Base-by-base conservation (phyloP, 2,888 invertebrate genomes). In the Carpatolechia fugitivella region DNA sequence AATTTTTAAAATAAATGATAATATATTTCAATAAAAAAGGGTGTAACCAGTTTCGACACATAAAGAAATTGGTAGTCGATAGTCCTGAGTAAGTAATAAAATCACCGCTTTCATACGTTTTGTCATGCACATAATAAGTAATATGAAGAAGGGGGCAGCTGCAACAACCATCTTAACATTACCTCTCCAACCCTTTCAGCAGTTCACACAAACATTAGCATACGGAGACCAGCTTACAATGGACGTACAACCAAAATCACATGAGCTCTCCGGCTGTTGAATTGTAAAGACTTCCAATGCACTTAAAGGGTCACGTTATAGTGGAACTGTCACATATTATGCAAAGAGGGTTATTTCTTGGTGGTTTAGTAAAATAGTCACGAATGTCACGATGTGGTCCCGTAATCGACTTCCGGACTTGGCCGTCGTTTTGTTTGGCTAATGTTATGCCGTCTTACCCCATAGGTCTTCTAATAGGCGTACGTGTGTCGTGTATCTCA, bases 331-430 rank as follows among this genome's bases (percentile, higher is more conserved):
- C 20, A 40, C 51, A n/a, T 50, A 56, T 60, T 65, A 65, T 63
- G 60, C 60, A 65, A 66, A 62, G 56, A 41, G 60, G 58, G 55
- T 52, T 51, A 56, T 58, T 62, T 58, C 62, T 58, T 55, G 49
- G 54, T 50, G 57, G 56, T 68, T 61, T 60, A 57, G 64, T 61
- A 61, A 61, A 57, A 54, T 52, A 54, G 63, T 66, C 65, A 66
- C 67, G 69, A 62, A 44, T 46, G 38, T 55, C 58, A 59, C 58
- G 63, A 59, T 16, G 55, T 44, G 35, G 56, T 46, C 55, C 54
- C 57, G 36, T 38, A 8, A 13, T 24, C 36, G 57, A 57, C 58
- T 61, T 61, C 61, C 63, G 60, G 61, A 40, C 31, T 46, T 38
- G 38, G 16, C 8, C 38, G 8, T 18, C 40, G 40, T 44, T 41